Conservation (phyloP, 2,888 invertebrate genomes). For the Pyrocoelia pectoralis region DNA sequence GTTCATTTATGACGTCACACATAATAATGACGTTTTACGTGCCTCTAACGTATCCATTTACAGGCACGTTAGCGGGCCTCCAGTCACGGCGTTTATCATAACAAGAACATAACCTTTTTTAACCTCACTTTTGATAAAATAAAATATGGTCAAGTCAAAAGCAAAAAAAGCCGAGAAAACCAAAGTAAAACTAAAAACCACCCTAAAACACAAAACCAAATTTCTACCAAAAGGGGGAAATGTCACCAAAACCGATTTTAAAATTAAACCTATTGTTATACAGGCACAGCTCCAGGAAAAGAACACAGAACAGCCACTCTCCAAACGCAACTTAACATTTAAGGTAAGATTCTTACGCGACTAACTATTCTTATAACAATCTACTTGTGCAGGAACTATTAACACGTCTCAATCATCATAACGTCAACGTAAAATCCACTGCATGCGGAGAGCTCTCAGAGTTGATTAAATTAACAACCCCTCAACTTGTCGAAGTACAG, state of each 20-base stretch:
- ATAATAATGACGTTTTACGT: no score
- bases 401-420: conserved; percentile 76
- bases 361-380: background rate
- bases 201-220: conserved; percentile 62
- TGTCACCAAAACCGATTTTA: conserved; percentile 88
- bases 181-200: conserved; percentile 85
- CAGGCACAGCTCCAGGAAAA: conserved; percentile 74
- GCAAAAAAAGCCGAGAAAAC: conserved; percentile 77
- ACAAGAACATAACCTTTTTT: no score
- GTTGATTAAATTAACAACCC: conserved; percentile 60
- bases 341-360: conserved; percentile 60
- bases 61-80: no score
- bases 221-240: conserved; percentile 87
- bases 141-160: conserved; percentile 64
- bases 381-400: conserved; percentile 24
- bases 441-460: conserved; percentile 70
- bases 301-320: conserved; percentile 66
- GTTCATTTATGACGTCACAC: no score
- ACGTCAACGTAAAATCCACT: conserved; percentile 71
- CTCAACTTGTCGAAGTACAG: conserved; percentile 64
- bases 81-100: no score
- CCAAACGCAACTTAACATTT: conserved; percentile 72
- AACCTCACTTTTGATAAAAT: background rate
- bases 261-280: conserved; percentile 86
- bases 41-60: no score